Percentiles rank a stretch among this genome's conserved stretches.
Conservation (phyloP, 2,888 invertebrate genomes). For the Brachyptera putata region DNA sequence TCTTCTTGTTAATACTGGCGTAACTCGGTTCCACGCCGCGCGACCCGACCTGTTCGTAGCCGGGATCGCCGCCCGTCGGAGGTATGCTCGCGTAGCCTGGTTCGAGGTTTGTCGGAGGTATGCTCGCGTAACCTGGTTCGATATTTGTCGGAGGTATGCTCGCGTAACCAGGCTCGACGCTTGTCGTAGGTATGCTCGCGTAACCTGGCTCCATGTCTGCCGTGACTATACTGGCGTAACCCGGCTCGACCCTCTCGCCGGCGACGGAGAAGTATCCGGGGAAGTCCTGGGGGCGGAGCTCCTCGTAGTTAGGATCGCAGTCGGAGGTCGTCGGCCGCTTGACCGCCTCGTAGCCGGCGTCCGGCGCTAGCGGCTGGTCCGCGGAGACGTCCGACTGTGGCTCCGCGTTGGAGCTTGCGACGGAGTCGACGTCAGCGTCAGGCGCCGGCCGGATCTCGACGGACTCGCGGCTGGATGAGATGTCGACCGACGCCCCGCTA, state of each 20-base stretch:
- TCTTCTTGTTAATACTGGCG: slow-evolving; percentile 23
- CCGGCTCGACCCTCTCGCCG: slow-evolving; percentile 33
- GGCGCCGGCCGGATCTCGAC: neutral
- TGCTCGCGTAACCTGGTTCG: slow-evolving; percentile 42
- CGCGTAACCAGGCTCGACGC: slow-evolving; percentile 26
- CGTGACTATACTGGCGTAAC: slow-evolving; percentile 37
- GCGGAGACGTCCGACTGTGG: neutral
- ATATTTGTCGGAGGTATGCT: slow-evolving; percentile 46
- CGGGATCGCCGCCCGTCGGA: no score
- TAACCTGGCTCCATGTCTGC: slow-evolving; percentile 21
- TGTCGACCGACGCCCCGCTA: neutral
- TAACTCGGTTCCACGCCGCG: slow-evolving; percentile 14
- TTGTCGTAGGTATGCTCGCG: neutral
- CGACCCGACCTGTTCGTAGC: slow-evolving; percentile 14
- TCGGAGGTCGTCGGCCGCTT: slow-evolving; percentile 49
- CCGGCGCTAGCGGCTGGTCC: slow-evolving; percentile 38
- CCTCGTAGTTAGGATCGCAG: slow-evolving; percentile 77
- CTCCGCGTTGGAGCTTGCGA: neutral
- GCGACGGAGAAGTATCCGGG: neutral
- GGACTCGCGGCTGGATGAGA: slow-evolving; percentile 5
- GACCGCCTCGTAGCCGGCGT: slow-evolving; percentile 71
- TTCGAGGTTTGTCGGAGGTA: slow-evolving; percentile 28
- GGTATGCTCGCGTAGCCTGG: slow-evolving; percentile 2
- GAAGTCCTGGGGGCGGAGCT: slow-evolving; percentile 48
- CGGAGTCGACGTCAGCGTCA: slow-evolving; percentile 24